These are phyloP conservation scores for Murina feae DNA, from an alignment of 2,113 vertebrate genomes.

Conservation along the genomic window DNA sequence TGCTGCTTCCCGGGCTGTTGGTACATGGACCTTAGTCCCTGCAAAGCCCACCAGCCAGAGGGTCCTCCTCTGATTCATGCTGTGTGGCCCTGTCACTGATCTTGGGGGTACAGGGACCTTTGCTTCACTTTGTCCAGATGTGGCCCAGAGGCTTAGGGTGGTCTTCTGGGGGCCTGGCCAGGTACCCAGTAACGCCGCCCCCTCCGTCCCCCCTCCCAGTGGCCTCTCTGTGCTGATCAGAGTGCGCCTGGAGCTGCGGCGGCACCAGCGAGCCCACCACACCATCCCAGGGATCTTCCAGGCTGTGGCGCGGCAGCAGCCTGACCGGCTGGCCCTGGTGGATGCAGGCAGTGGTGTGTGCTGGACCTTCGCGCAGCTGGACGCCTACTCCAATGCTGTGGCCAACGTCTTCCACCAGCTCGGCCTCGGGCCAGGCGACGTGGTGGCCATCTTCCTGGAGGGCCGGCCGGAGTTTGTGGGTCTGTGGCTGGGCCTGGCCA, in stretches of 20 bases:
- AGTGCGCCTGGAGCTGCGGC: slow-evolving; percentile 85
- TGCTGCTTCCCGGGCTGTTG: not conserved
- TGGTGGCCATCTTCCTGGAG: slow-evolving; percentile 91
- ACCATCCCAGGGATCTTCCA: slow-evolving; percentile 88
- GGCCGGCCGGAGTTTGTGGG: slow-evolving; percentile 90
- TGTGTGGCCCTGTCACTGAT: too few species aligned
- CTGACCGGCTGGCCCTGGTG: slow-evolving; percentile 87
- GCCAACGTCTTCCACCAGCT: slow-evolving; percentile 83
- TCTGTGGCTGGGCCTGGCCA: slow-evolving; percentile 91
- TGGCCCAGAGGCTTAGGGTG: not conserved
- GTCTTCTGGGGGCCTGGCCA: not conserved
- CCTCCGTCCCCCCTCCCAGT: slow-evolving; percentile 64
- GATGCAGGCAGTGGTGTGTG: slow-evolving; percentile 85
- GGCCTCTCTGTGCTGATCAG: slow-evolving; percentile 88
- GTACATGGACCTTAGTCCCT: not conserved
- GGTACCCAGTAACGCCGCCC: not conserved
- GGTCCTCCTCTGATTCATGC: too few species aligned
- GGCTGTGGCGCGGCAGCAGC: slow-evolving; percentile 79
- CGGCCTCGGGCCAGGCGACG: slow-evolving; percentile 86
- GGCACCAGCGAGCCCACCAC: slow-evolving; percentile 78
- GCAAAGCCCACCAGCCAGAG: not conserved
- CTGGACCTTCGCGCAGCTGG: slow-evolving; percentile 89
- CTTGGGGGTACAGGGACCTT: not conserved
- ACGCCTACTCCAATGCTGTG: slow-evolving; percentile 85
- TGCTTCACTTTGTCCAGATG: not conserved